Evolutionary conservation across 2,797 vertebrate genomes (phyloP).

Genomic region (Dendrocincla tyrannina): DNA sequence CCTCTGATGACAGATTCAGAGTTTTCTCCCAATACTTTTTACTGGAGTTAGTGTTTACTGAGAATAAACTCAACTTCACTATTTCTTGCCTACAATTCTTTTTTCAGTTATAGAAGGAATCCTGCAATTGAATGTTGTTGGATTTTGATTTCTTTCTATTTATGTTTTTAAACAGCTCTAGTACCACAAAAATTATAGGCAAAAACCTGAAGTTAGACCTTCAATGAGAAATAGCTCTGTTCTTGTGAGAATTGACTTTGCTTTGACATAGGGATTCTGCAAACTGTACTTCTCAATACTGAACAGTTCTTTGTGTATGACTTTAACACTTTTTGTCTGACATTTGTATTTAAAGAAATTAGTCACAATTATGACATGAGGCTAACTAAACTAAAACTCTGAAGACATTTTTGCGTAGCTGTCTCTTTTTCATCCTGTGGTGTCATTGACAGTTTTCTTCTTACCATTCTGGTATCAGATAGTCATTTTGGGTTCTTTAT

Average conservation of each 20-base stretch:
- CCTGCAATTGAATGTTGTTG: background rate
- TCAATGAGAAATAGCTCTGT: background rate
- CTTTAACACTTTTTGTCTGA: background rate
- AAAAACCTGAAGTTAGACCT: background rate
- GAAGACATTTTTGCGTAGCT: background rate
- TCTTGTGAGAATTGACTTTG: background rate
- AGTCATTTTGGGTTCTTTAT: background rate
- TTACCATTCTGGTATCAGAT: background rate
- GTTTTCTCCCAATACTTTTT: background rate
- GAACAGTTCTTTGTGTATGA: background rate
- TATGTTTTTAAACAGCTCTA: background rate
- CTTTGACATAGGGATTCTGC: background rate
- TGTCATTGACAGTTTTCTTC: background rate
- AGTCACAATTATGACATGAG: rapidly evolving
- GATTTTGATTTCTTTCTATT: background rate
- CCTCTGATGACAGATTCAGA: rapidly evolving
- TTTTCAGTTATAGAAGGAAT: background rate
- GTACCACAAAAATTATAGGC: background rate
- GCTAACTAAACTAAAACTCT: background rate
- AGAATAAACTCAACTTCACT: background rate
- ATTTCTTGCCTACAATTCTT: background rate
- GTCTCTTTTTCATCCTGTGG: background rate
- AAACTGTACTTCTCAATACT: background rate
- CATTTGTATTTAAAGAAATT: background rate
- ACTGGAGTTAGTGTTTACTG: background rate